A percentile compares a stretch with the other conserved stretches of the same genome.
phyloP scores from a whole-genome alignment of 2,888 invertebrate species.

The Drosophila neonasuta region DNA sequence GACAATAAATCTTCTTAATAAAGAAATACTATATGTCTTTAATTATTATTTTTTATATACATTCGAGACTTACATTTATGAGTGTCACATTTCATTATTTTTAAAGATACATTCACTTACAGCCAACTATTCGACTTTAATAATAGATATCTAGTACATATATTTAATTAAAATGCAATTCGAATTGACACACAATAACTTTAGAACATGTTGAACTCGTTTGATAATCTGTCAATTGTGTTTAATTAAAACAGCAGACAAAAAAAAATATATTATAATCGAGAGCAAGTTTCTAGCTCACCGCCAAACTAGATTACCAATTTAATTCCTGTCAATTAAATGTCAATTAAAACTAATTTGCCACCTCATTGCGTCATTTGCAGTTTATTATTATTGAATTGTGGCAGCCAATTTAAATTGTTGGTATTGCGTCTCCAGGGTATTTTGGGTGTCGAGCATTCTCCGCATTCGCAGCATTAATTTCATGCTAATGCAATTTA shows the following conservation, averaged over 20 bases:
- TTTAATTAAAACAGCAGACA: not conserved
- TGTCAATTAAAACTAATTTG: not conserved
- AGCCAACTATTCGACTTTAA: no score
- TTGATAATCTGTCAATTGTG: not conserved
- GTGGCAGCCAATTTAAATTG: not conserved
- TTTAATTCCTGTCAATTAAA: not conserved
- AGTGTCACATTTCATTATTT: no score
- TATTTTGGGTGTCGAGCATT: constrained; percentile 6
- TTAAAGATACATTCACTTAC: no score
- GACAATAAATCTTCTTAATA: no score
- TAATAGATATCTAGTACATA: no score
- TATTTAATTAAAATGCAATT: no score
- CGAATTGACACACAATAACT: not conserved
- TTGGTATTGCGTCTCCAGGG: constrained; percentile 3
- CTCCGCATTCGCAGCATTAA: not conserved
- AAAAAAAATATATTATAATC: not conserved
- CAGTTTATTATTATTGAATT: not conserved
- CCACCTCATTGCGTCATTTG: not conserved
- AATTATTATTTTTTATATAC: no score
- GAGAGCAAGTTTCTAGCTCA: not conserved
- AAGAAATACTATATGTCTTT: no score
- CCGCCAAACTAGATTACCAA: not conserved
- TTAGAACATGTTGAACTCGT: not conserved
- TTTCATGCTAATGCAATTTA: constrained; percentile 38
- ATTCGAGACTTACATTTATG: no score